Evolutionary conservation across 2,888 invertebrate genomes (phyloP).

Genomic region (Melanostoma scalare): DNA sequence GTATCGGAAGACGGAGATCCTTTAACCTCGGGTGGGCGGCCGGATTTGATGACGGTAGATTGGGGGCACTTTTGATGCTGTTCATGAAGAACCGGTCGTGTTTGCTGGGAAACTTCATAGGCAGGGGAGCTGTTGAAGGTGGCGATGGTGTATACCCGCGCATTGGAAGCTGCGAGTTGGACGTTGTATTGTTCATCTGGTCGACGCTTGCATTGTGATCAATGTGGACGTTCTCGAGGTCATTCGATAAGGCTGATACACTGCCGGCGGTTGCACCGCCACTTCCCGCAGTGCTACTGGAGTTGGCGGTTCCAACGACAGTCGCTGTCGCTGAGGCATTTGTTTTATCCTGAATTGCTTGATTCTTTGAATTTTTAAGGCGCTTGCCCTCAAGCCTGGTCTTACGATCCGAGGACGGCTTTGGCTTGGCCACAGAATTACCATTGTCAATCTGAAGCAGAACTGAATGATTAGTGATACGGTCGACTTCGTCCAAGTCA

Average conservation of each 20-base stretch:
- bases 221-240: constrained; percentile 86
- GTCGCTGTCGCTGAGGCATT: constrained; percentile 67
- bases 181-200: constrained; percentile 82
- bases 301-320: constrained; percentile 68
- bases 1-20: constrained; percentile 88
- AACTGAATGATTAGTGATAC: constrained; percentile 91
- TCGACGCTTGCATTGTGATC: constrained; percentile 76
- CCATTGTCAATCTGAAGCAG: constrained; percentile 84
- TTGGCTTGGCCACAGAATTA: constrained; percentile 74
- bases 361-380: constrained; percentile 81
- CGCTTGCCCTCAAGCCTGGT: constrained; percentile 80
- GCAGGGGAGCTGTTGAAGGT: constrained; percentile 92
- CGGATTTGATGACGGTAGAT: constrained; percentile 87
- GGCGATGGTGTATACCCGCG: constrained; percentile 91
- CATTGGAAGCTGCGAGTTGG: constrained; percentile 85
- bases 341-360: constrained; percentile 79
- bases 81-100: constrained; percentile 86
- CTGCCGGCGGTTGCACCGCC: constrained; percentile 70
- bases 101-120: constrained; percentile 90
- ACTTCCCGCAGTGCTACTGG: constrained; percentile 59
- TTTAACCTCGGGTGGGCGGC: constrained; percentile 88
- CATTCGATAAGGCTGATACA: constrained; percentile 79
- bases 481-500: constrained; percentile 90
- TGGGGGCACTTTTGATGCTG: constrained; percentile 91
- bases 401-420: constrained; percentile 75